Conservation (phyloP, 1,140 invertebrate genomes). For the Drosophila arizonae region DNA sequence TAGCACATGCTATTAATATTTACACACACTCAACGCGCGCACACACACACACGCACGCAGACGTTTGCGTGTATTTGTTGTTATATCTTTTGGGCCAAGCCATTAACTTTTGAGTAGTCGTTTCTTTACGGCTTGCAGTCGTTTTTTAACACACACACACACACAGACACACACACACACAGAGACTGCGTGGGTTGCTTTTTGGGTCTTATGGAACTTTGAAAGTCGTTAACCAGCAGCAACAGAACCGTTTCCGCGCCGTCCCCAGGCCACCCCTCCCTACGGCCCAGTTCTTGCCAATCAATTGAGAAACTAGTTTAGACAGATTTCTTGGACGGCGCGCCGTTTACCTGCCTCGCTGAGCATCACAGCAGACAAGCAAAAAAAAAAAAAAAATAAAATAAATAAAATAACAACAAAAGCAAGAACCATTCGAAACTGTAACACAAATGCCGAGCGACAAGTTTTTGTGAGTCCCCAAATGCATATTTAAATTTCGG, state of each 20-base stretch:
- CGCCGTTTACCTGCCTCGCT: constrained; percentile 52
- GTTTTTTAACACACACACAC: constrained; percentile 12
- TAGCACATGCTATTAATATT: constrained; percentile 72
- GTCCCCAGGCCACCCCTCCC: background rate
- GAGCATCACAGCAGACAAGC: constrained; percentile 35
- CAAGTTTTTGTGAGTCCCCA: constrained; percentile 54
- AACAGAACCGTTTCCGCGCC: constrained; percentile 21
- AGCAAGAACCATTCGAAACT: constrained; percentile 40
- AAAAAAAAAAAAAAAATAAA: constrained; percentile 5
- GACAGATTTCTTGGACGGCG: constrained; percentile 45
- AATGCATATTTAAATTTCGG: constrained; percentile 47
- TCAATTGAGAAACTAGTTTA: constrained; percentile 74
- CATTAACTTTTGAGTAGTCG: constrained; percentile 56
- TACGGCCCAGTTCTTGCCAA: constrained; percentile 39
- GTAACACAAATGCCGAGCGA: constrained; percentile 67
- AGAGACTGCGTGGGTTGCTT: constrained; percentile 59
- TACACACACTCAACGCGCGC: constrained; percentile 36
- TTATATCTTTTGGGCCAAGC: constrained; percentile 58
- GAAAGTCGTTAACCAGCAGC: constrained; percentile 73
- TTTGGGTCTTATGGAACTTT: constrained; percentile 50
- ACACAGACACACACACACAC: constrained; percentile 13
- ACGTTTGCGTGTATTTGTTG: background rate
- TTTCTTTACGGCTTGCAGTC: constrained; percentile 38
- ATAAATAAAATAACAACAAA: background rate
- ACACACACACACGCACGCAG: background rate